These are phyloP conservation scores for Sycophaga agraensis DNA, from an alignment of 1,140 invertebrate species.

Conservation along the genomic window DNA sequence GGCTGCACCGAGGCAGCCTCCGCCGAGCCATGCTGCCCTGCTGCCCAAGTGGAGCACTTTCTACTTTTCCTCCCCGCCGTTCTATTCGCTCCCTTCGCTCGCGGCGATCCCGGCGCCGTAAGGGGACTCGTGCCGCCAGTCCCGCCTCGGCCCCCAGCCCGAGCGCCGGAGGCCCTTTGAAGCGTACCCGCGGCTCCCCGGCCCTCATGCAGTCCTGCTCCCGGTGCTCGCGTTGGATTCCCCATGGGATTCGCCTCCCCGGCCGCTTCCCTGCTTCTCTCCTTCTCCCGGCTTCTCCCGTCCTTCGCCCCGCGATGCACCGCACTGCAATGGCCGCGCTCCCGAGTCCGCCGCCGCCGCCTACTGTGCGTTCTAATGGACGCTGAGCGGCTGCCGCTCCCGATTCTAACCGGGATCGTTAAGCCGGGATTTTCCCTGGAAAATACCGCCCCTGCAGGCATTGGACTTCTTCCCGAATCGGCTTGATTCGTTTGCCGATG, in stretches of 20 bases:
- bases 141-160: background rate
- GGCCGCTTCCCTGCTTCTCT: background rate
- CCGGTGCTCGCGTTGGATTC: slow-evolving; percentile 40
- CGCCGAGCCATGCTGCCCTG: slow-evolving; percentile 29
- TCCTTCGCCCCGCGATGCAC: background rate
- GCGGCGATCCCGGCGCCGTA: slow-evolving; percentile 25
- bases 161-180: slow-evolving; percentile 17
- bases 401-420: too few species aligned
- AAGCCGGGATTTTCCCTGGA: too few species aligned
- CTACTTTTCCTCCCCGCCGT: slow-evolving; percentile 6
- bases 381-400: too few species aligned
- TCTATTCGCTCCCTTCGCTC: background rate
- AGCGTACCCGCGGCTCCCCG: slow-evolving; percentile 38
- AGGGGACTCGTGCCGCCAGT: background rate
- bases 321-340: background rate
- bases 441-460: too few species aligned
- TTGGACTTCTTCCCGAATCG: too few species aligned
- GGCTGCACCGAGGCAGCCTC: background rate
- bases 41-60: slow-evolving; percentile 34
- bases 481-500: too few species aligned
- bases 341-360: background rate
- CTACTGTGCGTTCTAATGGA: too few species aligned
- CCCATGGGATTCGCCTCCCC: slow-evolving; percentile 43
- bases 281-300: background rate
- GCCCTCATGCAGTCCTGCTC: slow-evolving; percentile 38